phyloP scores from a whole-genome alignment of 2,888 invertebrate species.

The Tricholauxania praeusta region DNA sequence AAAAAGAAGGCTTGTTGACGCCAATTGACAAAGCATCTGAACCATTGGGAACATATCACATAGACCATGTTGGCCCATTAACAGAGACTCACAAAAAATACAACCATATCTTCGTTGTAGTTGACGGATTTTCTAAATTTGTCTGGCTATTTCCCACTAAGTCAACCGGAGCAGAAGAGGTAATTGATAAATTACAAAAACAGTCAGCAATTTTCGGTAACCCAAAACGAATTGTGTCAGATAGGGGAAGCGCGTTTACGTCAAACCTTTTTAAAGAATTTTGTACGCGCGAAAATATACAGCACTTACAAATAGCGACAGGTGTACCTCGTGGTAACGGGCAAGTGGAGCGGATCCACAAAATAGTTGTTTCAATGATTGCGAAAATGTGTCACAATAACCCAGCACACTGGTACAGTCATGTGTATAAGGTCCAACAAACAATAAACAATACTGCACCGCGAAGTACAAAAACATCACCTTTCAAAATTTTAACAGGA shows the following conservation, averaged over 20 bases:
- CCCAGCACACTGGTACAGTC: constrained; percentile 51
- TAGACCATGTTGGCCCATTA: constrained; percentile 60
- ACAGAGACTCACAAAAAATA: constrained; percentile 54
- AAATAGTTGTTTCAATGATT: constrained; percentile 55
- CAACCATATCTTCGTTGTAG: constrained; percentile 56
- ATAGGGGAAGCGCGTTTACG: constrained; percentile 63
- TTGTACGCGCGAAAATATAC: constrained; percentile 52
- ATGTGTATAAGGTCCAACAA: constrained; percentile 34
- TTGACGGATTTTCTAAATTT: constrained; percentile 40
- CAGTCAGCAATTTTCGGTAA: constrained; percentile 44
- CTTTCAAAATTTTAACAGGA: constrained; percentile 40
- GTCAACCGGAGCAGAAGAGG: constrained; percentile 52
- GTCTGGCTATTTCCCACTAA: constrained; percentile 59
- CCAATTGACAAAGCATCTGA: constrained; percentile 54
- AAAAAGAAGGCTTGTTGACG: constrained; percentile 56
- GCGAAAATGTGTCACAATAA: constrained; percentile 58
- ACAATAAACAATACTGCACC: constrained; percentile 48
- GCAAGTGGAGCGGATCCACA: constrained; percentile 58
- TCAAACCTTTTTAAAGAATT: constrained; percentile 56
- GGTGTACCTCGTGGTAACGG: no score
- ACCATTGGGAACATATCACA: constrained; percentile 56
- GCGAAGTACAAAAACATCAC: constrained; percentile 34
- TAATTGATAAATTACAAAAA: constrained; percentile 50
- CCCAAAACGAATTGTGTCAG: constrained; percentile 56
- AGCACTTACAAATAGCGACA: constrained; percentile 52